These are phyloP conservation scores for Halcyon senegalensis DNA, from an alignment of 2,113 vertebrate genomes.

Conservation along the genomic window DNA sequence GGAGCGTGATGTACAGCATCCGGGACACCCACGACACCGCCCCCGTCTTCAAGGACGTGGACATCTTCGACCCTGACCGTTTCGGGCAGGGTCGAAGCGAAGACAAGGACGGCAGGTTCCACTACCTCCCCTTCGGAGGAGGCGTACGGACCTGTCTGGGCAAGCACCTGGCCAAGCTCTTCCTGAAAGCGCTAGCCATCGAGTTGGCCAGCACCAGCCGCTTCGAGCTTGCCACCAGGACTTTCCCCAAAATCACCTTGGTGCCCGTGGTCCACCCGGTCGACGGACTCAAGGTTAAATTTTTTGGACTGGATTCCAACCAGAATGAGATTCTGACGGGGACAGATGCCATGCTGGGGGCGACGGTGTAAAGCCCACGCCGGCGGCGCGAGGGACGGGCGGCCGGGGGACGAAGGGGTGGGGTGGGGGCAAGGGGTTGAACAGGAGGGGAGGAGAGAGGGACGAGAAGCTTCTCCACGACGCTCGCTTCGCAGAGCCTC, in stretches of 20 bases:
- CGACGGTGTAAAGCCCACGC: slow-evolving; percentile 80
- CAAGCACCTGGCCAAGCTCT: slow-evolving; percentile 95
- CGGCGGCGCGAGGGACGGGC: not conserved
- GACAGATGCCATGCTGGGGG: slow-evolving; percentile 89
- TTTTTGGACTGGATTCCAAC: slow-evolving; percentile 97
- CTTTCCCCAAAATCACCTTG: slow-evolving; percentile 89
- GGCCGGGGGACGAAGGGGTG: not conserved
- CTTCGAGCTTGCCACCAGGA: slow-evolving; percentile 92
- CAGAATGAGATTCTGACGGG: slow-evolving; percentile 98
- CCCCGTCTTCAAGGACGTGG: slow-evolving; percentile 92
- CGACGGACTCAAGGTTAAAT: slow-evolving; percentile 93
- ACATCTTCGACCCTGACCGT: slow-evolving; percentile 91
- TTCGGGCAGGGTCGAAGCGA: slow-evolving; percentile 91
- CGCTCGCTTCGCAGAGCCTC: not conserved
- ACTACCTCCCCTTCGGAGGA: slow-evolving; percentile 95
- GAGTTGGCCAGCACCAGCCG: slow-evolving; percentile 94
- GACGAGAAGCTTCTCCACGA: not conserved
- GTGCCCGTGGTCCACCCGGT: slow-evolving; percentile 94
- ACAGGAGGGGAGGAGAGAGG: slow-evolving; percentile 23
- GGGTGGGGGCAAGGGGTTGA: not conserved
- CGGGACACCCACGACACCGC: slow-evolving; percentile 96
- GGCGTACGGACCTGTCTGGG: slow-evolving; percentile 95
- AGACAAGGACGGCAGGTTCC: slow-evolving; percentile 94
- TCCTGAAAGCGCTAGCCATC: slow-evolving; percentile 91
- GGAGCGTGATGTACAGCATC: slow-evolving; percentile 99